Evolutionary conservation across 2,888 invertebrate species (phyloP).

Genomic region (Nymphalis c-album): DNA sequence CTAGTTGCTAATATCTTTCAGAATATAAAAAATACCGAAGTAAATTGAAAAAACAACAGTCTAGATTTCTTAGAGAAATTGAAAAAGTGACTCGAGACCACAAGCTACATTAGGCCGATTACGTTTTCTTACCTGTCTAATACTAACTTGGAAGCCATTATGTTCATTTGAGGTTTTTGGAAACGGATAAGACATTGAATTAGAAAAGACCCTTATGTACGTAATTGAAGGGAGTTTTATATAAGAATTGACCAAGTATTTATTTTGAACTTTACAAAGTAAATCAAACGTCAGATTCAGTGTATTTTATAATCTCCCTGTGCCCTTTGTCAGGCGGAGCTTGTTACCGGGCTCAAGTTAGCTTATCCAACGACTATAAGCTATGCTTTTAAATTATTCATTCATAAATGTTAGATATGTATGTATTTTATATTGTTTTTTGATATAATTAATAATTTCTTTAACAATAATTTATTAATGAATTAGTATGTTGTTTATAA

Average conservation of each 20-base stretch:
- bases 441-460: background rate
- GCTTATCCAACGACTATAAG: background rate
- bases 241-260: background rate
- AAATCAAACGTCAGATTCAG: slow-evolving; percentile 4
- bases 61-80: slow-evolving; percentile 2
- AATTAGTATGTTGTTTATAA: background rate
- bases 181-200: slow-evolving; percentile 12
- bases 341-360: slow-evolving; percentile 8
- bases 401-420: background rate
- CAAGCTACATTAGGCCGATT: slow-evolving; percentile 26
- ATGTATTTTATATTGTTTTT: background rate
- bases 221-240: background rate
- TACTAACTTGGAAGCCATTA: slow-evolving; percentile 20
- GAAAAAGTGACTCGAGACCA: slow-evolving; percentile 5
- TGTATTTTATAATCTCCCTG: background rate
- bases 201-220: slow-evolving; percentile 2
- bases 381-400: background rate
- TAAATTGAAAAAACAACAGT: background rate
- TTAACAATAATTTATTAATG: background rate
- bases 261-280: background rate
- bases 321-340: slow-evolving; percentile 3
- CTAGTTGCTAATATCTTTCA: too few relatives aligned
- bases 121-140: slow-evolving; percentile 22
- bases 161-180: slow-evolving; percentile 14
- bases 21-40: too few relatives aligned